Conservation (phyloP, 2,797 vertebrate genomes). For the Sebastes oblongus region DNA sequence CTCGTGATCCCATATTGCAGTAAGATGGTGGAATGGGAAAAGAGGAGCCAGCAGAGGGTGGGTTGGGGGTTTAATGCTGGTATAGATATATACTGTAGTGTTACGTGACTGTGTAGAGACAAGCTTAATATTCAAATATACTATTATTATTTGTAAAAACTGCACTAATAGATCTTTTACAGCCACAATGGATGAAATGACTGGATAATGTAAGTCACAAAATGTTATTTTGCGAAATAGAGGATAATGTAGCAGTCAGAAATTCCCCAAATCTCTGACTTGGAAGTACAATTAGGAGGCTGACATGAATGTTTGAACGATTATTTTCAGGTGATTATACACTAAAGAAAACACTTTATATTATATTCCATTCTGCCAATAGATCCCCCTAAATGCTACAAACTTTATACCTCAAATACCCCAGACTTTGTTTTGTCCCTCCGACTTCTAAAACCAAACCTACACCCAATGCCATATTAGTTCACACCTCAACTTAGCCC, state of each 20-base stretch:
- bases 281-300: not conserved
- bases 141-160: not conserved
- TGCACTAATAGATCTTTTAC: not conserved
- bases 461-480: not conserved
- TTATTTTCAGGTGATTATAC: no score
- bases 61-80: not conserved
- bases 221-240: not conserved
- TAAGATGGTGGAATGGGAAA: not conserved
- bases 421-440: not conserved
- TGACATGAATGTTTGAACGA: not conserved
- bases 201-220: not conserved
- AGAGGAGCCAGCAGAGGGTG: not conserved
- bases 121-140: not conserved
- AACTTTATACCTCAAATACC: no score
- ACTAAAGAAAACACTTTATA: no score
- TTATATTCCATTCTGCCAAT: no score
- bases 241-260: not conserved
- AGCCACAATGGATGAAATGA: not conserved
- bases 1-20: not conserved
- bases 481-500: no score
- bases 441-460: not conserved
- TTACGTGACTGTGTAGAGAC: not conserved
- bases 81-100: not conserved
- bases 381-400: no score
- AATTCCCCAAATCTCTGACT: not conserved